Base-by-base conservation (phyloP, 2,797 vertebrate genomes). In the Ataeniobius toweri region DNA sequence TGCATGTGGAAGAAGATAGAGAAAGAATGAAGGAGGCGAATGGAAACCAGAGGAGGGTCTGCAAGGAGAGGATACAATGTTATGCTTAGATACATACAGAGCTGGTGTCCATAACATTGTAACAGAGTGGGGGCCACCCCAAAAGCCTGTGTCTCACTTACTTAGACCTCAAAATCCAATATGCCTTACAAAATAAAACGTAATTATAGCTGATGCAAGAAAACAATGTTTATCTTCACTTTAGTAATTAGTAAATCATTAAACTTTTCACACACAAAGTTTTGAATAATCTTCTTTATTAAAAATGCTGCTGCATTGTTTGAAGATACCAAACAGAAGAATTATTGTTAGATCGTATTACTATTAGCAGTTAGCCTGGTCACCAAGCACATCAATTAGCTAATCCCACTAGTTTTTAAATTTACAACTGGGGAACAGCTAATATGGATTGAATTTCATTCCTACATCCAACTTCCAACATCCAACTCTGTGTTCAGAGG, bases 11-110 rank as follows among this genome's bases (percentile, higher is more conserved):
- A 76, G 71, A 69, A 67, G 59, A 74, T 44, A 80, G 73, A 75
- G 69, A 73, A 41, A 76, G 44, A 76, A 24, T 0, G 53, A 71
- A 70, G 75, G 46, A 83, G 73, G 41, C 12, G 59, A 79, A 39
- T 28, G 77, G 79, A 72, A 79, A 72, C 70, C 16, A 75, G 44
- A 79, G 74, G 79, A 85, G 65, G 63, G 68, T 71, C 63, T 26
- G 36, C n/a, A 26, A 74, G 73, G 75, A 78, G 53, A 79, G 24
- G 1, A 69, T 26, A 26, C 24, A 3, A 26, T 48, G 8, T 46
- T 69, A 46, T 48, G 12, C 41, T 26, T 6, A 14, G 41, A 16
- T 69, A 48, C 41, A 69, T 26, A 8, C 24, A 6, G 41, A 0
- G 67, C 67, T 69, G 67, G 41, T 69, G 41, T 69, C 44, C 67